Conservation (phyloP, 2,888 invertebrate genomes). For the Athripsodes cinereus region DNA sequence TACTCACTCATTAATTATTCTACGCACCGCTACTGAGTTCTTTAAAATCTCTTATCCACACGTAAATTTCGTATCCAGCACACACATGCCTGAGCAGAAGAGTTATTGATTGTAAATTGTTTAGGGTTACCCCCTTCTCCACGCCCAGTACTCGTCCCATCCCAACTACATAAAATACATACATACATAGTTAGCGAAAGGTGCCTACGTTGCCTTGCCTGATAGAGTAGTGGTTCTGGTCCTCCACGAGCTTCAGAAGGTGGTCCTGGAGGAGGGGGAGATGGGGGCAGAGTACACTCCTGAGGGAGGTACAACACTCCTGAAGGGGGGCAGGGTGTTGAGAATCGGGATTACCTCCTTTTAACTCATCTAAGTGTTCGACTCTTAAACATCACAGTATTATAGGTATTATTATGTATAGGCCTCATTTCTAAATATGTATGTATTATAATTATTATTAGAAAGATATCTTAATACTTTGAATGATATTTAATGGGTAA, state of each 20-base stretch:
- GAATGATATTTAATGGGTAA: no score
- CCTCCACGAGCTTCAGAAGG: neutral
- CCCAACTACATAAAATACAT: no score
- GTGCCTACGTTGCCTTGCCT: no score
- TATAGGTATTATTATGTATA: no score
- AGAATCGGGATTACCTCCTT: slow-evolving; percentile 1
- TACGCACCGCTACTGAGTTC: slow-evolving; percentile 15
- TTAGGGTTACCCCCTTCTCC: slow-evolving; percentile 15
- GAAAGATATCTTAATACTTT: no score
- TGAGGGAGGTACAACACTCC: no score
- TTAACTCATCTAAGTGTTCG: neutral
- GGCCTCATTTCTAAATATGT: neutral
- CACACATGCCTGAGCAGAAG: slow-evolving; percentile 28
- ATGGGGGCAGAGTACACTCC: neutral
- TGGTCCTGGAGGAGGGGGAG: slow-evolving; percentile 3
- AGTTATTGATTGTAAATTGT: slow-evolving; percentile 29
- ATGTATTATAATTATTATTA: no score
- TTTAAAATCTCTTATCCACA: slow-evolving; percentile 25
- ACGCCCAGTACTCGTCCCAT: neutral
- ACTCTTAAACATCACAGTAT: neutral
- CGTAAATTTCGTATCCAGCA: slow-evolving; percentile 27
- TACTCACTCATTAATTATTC: no score
- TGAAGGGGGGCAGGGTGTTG: neutral
- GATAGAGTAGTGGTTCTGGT: no score
- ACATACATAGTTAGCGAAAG: no score